These are phyloP conservation scores for Eptesicus fuscus DNA, from an alignment of 2,113 vertebrate genomes.

Conservation along the genomic window DNA sequence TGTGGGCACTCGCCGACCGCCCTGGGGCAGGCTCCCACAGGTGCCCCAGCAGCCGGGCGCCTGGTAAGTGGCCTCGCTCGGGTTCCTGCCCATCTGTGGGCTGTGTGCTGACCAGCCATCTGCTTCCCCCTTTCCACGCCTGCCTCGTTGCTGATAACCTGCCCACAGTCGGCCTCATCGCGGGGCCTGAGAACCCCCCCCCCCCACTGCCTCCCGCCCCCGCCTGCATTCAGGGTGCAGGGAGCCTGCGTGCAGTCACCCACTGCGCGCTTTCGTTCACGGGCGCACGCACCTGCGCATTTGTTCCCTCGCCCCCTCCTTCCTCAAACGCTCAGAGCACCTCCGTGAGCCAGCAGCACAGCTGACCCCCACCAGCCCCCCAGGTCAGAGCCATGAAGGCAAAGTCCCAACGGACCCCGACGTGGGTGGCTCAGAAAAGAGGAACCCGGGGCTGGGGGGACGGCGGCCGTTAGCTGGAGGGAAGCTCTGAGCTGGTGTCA, in stretches of 20 bases:
- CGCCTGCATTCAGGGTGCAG: neutral
- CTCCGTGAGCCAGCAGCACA: neutral
- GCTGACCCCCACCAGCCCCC: neutral
- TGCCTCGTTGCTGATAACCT: neutral
- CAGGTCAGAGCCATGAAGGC: neutral
- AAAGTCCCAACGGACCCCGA: neutral
- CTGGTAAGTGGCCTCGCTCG: neutral
- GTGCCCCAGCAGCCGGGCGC: neutral
- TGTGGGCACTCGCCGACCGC: neutral
- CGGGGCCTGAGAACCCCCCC: neutral
- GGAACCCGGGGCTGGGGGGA: constrained; percentile 33
- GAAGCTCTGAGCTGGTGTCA: constrained; percentile 47
- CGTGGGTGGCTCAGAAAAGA: constrained; percentile 23
- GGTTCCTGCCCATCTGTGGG: neutral
- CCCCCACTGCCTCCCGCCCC: neutral
- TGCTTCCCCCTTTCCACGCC: neutral
- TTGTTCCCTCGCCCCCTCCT: neutral
- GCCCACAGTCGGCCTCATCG: neutral
- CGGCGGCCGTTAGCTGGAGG: constrained; percentile 22
- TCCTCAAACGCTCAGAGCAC: neutral
- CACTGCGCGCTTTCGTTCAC: neutral
- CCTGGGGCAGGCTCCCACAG: neutral
- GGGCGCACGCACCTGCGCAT: neutral
- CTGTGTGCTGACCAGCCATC: neutral
- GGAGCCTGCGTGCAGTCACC: neutral